Evolutionary conservation across 2,797 vertebrate species (phyloP).

Genomic region (Pyrocephalus nanus): DNA sequence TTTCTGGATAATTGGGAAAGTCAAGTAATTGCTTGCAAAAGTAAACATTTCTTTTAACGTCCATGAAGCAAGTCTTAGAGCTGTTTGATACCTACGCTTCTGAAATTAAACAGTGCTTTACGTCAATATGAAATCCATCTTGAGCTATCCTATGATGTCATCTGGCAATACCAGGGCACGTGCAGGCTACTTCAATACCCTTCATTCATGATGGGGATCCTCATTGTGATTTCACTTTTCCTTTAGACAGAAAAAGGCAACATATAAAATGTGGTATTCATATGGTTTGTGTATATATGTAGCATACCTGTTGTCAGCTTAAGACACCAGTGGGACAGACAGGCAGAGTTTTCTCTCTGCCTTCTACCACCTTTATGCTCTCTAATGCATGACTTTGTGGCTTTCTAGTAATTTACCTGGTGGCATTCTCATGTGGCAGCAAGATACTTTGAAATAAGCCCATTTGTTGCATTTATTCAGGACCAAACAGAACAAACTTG

Average conservation of each 20-base stretch:
- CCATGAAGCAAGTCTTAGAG: constrained; percentile 59
- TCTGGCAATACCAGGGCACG: constrained; percentile 13
- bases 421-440: not conserved
- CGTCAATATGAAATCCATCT: constrained; percentile 68
- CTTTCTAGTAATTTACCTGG: not conserved
- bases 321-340: constrained; percentile 31
- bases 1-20: constrained; percentile 72
- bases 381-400: not conserved
- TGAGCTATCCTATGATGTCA: constrained; percentile 73
- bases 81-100: constrained; percentile 58
- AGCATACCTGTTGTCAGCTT: constrained; percentile 42
- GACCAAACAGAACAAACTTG: not conserved
- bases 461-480: not conserved
- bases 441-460: not conserved
- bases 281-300: constrained; percentile 62
- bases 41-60: constrained; percentile 73
- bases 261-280: constrained; percentile 52
- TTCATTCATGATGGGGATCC: constrained; percentile 68
- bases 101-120: constrained; percentile 69
- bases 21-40: constrained; percentile 75
- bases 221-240: constrained; percentile 70
- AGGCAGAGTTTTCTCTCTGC: not conserved
- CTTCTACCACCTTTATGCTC: constrained; percentile 3
- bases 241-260: constrained; percentile 37
- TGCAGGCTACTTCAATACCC: constrained; percentile 62